phyloP scores from a whole-genome alignment of 2,113 vertebrate genomes.

The Seriola quinqueradiata region DNA sequence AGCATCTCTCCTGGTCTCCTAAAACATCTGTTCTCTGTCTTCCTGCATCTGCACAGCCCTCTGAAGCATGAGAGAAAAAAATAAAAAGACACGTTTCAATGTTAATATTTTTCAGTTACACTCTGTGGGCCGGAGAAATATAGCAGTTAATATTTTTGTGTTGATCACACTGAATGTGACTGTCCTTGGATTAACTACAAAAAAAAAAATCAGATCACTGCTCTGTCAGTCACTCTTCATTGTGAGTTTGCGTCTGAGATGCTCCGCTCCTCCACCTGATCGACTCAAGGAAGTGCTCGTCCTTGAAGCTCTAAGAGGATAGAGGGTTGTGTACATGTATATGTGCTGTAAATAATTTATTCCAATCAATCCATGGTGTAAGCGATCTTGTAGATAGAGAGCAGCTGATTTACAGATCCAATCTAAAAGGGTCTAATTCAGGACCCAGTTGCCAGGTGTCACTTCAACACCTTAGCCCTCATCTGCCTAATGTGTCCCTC shows the following conservation, averaged over 20 bases:
- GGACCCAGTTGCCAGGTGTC: conserved; percentile 40
- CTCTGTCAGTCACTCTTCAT: neutral
- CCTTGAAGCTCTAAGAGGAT: conserved; percentile 57
- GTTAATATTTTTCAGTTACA: neutral
- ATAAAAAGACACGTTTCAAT: too few species aligned
- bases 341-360: conserved; percentile 72
- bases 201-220: neutral
- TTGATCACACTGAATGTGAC: neutral
- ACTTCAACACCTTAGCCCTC: conserved; percentile 30
- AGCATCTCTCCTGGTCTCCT: neutral
- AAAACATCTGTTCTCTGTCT: neutral
- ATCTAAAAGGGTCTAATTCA: conserved; percentile 53
- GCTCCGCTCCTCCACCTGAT: neutral
- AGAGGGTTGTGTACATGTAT: conserved; percentile 24
- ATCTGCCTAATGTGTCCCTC: conserved; percentile 6
- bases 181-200: neutral
- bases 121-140: neutral
- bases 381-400: conserved; percentile 45
- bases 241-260: conserved; percentile 10
- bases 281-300: neutral
- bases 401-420: conserved; percentile 47
- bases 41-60: neutral
- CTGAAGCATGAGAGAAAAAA: too few species aligned
- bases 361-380: conserved; percentile 56
- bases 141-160: neutral